Evolutionary conservation across 2,797 vertebrate genomes (phyloP), one percentile per base, ranked within the genome.

Genomic region (Parauchenoglanis punctatus): DNA sequence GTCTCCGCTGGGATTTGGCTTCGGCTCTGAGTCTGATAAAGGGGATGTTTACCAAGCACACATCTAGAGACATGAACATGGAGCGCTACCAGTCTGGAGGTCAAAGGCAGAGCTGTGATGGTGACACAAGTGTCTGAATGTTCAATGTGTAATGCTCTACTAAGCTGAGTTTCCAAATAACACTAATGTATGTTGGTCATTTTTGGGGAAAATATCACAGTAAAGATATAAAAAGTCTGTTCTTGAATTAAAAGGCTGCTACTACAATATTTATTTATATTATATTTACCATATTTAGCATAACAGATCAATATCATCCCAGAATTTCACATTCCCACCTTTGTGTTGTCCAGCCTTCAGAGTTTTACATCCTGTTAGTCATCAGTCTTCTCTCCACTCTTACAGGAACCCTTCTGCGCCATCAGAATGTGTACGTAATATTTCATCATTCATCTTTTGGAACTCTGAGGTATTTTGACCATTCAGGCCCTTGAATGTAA

Each of bases 11-110:
- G 63, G 83, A 85, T 84, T 54, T 78, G 49, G 73, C 46, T 40
- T 67, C 8, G 35, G 49, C 40, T 78, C 17, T 31, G 31, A 80
- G 86, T 25, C 31, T 17, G 73, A 49, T 84, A 63, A 72, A 46
- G 63, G 75, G 65, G 58, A 52, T 87, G 54, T 87, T 84, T 84
- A 84, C 83, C 11, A 28, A 84, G 63, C 63, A 84, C 20, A 56
- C 49, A 84, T 84, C 35, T 18, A 84, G 70, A 84, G 61, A 46
- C 61, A 31, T 44, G 72, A 78, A 70, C 82, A 54, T 78, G 49
- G 73, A 56, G 65, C 25, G 31, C 73, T 58, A 40, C 82, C 81
- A 84, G 70, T 68, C 75, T 67, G 35, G 52, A 52, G 59, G 81
- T 73, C 58, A 54, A 76, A 70, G 35, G 49, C 44, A 77, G 61